Conservation (phyloP, 2,113 vertebrate species). For the Eclectus roratus region DNA sequence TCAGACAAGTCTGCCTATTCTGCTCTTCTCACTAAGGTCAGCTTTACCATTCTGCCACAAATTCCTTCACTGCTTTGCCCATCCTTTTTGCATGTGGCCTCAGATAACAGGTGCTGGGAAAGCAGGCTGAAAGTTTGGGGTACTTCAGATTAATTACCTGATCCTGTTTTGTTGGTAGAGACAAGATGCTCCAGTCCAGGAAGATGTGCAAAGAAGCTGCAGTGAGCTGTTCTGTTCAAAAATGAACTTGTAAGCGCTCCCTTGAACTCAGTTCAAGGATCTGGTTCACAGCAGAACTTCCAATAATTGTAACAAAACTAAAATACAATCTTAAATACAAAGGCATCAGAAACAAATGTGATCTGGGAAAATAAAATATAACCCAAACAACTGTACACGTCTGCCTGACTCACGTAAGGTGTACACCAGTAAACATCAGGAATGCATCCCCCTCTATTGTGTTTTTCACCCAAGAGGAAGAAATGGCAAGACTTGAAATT, state of each 20-base stretch:
- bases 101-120: neutral
- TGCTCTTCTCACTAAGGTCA: neutral
- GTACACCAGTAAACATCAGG: neutral
- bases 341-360: neutral
- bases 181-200: neutral
- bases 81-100: neutral
- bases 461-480: neutral
- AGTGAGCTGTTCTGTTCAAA: neutral
- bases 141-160: neutral
- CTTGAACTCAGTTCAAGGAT: neutral
- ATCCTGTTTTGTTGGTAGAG: neutral
- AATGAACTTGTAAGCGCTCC: neutral
- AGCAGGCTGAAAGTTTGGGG: neutral
- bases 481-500: neutral
- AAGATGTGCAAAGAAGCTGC: neutral
- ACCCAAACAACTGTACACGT: neutral
- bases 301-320: neutral
- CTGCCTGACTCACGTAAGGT: neutral
- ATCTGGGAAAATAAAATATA: neutral
- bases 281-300: neutral
- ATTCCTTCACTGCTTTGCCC: neutral
- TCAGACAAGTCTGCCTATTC: neutral
- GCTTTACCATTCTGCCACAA: neutral
- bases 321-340: neutral
- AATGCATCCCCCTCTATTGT: neutral